Evolutionary conservation across 1,140 invertebrate genomes (phyloP).

Genomic region (Zaprionus taronus): DNA sequence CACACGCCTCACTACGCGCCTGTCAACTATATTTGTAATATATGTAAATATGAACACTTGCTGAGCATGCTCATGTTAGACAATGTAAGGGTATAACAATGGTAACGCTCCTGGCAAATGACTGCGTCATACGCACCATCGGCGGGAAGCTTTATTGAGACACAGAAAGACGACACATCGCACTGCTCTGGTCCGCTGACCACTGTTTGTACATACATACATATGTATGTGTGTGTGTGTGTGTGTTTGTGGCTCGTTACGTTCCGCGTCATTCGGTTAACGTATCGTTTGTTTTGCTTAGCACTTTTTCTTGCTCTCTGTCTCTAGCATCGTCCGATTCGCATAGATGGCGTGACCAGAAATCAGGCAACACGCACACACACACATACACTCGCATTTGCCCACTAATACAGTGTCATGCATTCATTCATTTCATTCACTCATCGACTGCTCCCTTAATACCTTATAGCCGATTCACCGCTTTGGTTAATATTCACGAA

Average conservation of each 20-base stretch:
- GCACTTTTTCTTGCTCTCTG: slow-evolving; percentile 53
- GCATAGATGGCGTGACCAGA: slow-evolving; percentile 64
- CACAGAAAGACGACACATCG: not conserved
- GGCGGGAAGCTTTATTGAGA: slow-evolving; percentile 16
- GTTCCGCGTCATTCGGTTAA: slow-evolving; percentile 14
- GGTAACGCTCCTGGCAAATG: slow-evolving; percentile 43
- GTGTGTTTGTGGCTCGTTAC: not conserved
- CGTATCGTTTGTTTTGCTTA: slow-evolving; percentile 66
- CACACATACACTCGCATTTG: not conserved
- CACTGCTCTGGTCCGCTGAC: not conserved
- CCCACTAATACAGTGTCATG: slow-evolving; percentile 8
- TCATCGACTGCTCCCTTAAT: slow-evolving; percentile 3
- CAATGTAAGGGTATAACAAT: not conserved
- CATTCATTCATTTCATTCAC: not conserved
- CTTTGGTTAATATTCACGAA: slow-evolving; percentile 87
- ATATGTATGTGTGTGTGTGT: not conserved
- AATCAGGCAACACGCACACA: not conserved
- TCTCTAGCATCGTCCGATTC: slow-evolving; percentile 31
- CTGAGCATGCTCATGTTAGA: not conserved
- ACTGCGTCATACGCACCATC: slow-evolving; percentile 60
- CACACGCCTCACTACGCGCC: no score
- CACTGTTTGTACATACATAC: not conserved
- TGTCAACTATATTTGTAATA: no score
- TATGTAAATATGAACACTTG: no score
- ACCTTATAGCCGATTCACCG: slow-evolving; percentile 63